Evolutionary conservation across 2,113 vertebrate genomes (phyloP), one percentile per base, ranked within the genome.

Genomic region (Procapra przewalskii): DNA sequence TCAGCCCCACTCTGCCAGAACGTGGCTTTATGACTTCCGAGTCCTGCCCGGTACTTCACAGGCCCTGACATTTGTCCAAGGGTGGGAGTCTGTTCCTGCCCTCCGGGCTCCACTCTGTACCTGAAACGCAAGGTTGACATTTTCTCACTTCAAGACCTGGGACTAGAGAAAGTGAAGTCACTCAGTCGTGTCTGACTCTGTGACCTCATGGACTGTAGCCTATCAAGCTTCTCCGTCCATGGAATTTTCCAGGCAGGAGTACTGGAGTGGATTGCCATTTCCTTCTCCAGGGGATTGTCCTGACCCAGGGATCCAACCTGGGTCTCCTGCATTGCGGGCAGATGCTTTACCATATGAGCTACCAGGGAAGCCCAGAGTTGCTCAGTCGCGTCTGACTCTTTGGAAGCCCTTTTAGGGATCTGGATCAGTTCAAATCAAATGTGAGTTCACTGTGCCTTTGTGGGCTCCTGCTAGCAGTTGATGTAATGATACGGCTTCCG

Each of bases 381-480:
- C 67, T 75, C 0, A 25, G 67, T 40, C 5, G 0, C 0, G 5
- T 75, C 21, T 2, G 10, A 40, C 19, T 40, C 36, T 75, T 6
- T 75, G 67, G 67, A 23, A 40, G 33, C 14, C 4, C 45, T 85
- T 83, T 83, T 43, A 48, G 23, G 3, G 5, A 21, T 11, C 40
- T 10, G 10, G 7, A 36, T 57, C 33, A 11, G 4, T 21, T 94
- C 84, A 57, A 21, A 36, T 62, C 43, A 94, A 67, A 67, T 31
- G 16, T 92, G 71, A 55, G 17, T 43, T 92, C 23, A 27, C 14
- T 10, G 14, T 15, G 25, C 5, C 40, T 36, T 77, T 45, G 21
- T 5, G 14, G 43, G 5, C 5, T 31, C 43, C 23, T 67, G 7
- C 1, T 2, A 36, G n/a, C 27, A 67, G n/a, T 15, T 54, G 45